These are phyloP conservation scores for Cervus canadensis DNA, from an alignment of 2,113 vertebrate genomes.

Conservation along the genomic window DNA sequence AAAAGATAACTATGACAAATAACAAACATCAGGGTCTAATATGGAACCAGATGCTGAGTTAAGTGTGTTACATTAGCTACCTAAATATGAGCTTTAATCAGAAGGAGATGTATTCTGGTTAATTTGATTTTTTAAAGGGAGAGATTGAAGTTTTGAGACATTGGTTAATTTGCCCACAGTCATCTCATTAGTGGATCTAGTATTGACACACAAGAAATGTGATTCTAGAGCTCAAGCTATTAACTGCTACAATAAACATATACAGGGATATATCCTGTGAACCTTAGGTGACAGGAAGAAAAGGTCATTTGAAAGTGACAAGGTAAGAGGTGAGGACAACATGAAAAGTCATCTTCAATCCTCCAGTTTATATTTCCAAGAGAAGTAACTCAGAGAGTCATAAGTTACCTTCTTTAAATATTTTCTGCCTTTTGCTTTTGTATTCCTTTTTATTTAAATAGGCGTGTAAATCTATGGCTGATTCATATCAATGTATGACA, in stretches of 20 bases:
- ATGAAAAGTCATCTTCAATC: too few relatives aligned
- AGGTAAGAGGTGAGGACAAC: not conserved
- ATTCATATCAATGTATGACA: too few relatives aligned
- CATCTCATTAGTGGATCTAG: not conserved
- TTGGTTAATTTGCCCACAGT: not conserved
- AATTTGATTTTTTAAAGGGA: not conserved
- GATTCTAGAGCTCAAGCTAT: not conserved
- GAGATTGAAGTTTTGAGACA: not conserved
- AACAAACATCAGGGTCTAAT: not conserved
- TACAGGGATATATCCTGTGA: not conserved
- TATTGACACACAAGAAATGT: not conserved
- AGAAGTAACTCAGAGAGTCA: not conserved
- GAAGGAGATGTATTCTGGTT: not conserved
- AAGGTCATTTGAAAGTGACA: not conserved
- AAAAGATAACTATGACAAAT: not conserved
- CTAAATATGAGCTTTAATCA: not conserved
- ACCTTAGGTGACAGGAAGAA: not conserved
- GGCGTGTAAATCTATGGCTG: too few relatives aligned
- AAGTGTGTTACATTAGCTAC: not conserved
- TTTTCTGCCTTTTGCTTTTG: not conserved
- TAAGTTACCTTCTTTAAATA: not conserved
- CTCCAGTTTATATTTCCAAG: not conserved
- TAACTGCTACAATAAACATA: not conserved
- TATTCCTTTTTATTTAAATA: slow-evolving; percentile 13
- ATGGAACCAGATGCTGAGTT: not conserved